These are phyloP conservation scores for Andrena hattorfiana DNA, from an alignment of 2,888 invertebrate genomes.

Conservation along the genomic window DNA sequence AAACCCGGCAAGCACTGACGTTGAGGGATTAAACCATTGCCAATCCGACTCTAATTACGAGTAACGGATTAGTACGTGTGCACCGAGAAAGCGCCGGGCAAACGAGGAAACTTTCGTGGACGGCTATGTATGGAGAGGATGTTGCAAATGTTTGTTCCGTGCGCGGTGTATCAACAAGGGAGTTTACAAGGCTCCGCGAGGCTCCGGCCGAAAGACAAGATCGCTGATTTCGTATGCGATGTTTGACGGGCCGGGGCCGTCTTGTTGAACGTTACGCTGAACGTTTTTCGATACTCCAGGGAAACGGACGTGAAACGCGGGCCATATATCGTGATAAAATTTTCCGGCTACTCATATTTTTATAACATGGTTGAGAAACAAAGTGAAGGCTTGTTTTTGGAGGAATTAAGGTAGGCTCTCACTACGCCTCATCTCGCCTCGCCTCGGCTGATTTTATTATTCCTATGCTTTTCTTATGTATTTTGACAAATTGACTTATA, in stretches of 20 bases:
- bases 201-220: conserved; percentile 42
- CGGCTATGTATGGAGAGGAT: conserved; percentile 66
- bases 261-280: conserved; percentile 28
- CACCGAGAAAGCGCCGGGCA: conserved; percentile 72
- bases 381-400: too few species aligned
- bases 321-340: not conserved
- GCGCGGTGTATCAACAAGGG: conserved; percentile 63
- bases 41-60: conserved; percentile 84
- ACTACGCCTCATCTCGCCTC: too few species aligned
- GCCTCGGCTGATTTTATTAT: too few species aligned
- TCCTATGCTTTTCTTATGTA: too few species aligned
- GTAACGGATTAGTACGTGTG: conserved; percentile 83
- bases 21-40: conserved; percentile 84
- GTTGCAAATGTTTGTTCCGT: conserved; percentile 72
- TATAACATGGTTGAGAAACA: too few species aligned
- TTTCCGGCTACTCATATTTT: not conserved
- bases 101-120: conserved; percentile 81
- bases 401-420: too few species aligned
- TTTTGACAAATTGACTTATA: too few species aligned
- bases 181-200: conserved; percentile 62
- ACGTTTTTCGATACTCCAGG: conserved; percentile 34
- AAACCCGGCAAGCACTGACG: conserved; percentile 73
- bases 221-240: conserved; percentile 52
- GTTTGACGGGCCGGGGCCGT: conserved; percentile 23
- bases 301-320: not conserved